Base-by-base conservation (phyloP, 2,797 vertebrate species). In the Chaetodon trifasciatus region DNA sequence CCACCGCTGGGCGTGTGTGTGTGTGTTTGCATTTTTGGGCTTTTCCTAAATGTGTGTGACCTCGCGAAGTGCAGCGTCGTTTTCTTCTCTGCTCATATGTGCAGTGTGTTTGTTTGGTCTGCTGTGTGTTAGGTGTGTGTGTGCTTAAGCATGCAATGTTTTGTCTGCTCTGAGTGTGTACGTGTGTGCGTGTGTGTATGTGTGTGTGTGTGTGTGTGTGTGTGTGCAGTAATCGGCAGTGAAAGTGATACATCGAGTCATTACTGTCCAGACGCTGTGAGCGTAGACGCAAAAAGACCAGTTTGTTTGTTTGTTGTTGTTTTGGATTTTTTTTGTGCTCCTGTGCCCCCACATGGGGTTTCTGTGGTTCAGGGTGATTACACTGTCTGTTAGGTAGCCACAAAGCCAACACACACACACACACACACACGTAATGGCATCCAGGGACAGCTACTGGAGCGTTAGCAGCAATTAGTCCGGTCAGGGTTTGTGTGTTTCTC, bases 331-430 rank as follows among this genome's bases (percentile, higher is more conserved):
- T 68, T 83, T 86, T 63, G 52, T 63, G 67, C 63, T 84, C 49
- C 40, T 76, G 83, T 83, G 57, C 49, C 66, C 52, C 84, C 86
- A 77, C 87, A 64, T 82, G 74, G 70, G 76, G 55, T 13, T 40
- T 76, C 86, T 87, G 87, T 10, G 68, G 90, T 91, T 76, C 39
- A 76, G 70, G 72, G 81, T 86, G 88, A 94, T 94, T 92, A 89
- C 90, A 92, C 90, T 84, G 90, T 93, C 91, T 92, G 89, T 83
- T 92, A 89, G 89, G 78, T 83, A 69, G 86, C 85, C 85, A 91
- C 91, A 94, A 91, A 91, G 84, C 88, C 82, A 88, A 79, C 86
- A 73, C 49, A 53, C 49, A 74, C 35, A 32, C 32, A 62, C 56
- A 28, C 40, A 50, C 62, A 57, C 64, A 64, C 62, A 57, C 64